A percentile compares a stretch with the other conserved stretches of the same genome.
These are phyloP conservation scores for Seira ritae DNA, from an alignment of 2,888 invertebrate species.

Conservation along the genomic window DNA sequence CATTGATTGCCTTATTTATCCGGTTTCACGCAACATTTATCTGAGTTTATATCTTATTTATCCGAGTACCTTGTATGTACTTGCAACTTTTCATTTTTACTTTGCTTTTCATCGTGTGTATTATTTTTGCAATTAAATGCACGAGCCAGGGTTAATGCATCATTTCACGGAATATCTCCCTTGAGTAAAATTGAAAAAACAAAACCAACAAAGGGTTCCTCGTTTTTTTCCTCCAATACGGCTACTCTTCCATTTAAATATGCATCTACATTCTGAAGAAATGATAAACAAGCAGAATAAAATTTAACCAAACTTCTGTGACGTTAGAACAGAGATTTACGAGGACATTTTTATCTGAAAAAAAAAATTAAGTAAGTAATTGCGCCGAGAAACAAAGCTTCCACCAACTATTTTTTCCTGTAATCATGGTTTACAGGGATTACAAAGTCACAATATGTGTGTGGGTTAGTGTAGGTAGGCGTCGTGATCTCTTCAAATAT, in stretches of 20 bases:
- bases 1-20: too few relatives aligned
- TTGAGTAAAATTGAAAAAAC: neutral
- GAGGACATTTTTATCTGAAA: slow-evolving; percentile 18
- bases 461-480: too few relatives aligned
- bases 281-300: neutral
- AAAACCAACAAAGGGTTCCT: neutral
- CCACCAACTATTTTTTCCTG: too few relatives aligned
- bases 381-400: too few relatives aligned
- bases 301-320: slow-evolving; percentile 7
- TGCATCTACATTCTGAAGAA: too few relatives aligned
- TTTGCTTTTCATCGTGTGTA: neutral
- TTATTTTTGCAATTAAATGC: slow-evolving; percentile 47
- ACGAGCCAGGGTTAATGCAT: slow-evolving; percentile 9
- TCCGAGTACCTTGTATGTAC: too few relatives aligned
- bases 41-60: too few relatives aligned
- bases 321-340: slow-evolving; percentile 60
- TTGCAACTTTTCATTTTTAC: neutral
- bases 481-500: too few relatives aligned
- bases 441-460: too few relatives aligned
- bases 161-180: neutral
- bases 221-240: neutral
- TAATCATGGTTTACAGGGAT: too few relatives aligned
- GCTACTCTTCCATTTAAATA: neutral
- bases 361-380: too few relatives aligned
- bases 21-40: too few relatives aligned